Evolutionary conservation across 2,113 vertebrate species (phyloP).

Genomic region (Etia nguti): DNA sequence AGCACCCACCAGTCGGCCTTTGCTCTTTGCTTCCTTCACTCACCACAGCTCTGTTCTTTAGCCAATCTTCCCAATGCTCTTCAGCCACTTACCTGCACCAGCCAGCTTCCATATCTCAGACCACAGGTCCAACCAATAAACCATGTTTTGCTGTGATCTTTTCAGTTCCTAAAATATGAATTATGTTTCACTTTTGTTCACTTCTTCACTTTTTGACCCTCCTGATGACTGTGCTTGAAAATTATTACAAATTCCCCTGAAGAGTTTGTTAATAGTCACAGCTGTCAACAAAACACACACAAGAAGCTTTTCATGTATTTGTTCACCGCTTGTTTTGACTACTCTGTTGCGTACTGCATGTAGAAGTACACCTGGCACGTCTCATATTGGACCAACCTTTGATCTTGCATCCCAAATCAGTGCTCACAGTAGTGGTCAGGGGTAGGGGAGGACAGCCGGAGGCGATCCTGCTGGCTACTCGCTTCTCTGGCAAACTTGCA

Average conservation of each 20-base stretch:
- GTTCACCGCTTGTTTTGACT: not conserved
- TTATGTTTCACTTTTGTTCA: not conserved
- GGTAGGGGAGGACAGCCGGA: conserved; percentile 4
- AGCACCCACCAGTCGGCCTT: not conserved
- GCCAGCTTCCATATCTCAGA: not conserved
- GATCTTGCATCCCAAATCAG: conserved; percentile 80
- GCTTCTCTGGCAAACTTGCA: not conserved
- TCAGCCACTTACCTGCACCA: not conserved
- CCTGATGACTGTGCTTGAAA: not conserved
- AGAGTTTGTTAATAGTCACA: not conserved
- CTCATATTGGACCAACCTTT: conserved; percentile 69
- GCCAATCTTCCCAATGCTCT: not conserved
- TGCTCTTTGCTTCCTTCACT: not conserved
- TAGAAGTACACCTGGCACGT: not conserved
- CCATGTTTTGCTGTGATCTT: not conserved
- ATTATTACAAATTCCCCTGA: not conserved
- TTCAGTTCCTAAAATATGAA: not conserved
- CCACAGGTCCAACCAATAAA: not conserved
- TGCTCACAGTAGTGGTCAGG: conserved; percentile 85
- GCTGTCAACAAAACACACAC: not conserved
- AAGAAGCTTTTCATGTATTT: not conserved
- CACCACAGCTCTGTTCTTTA: not conserved
- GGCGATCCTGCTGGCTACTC: not conserved
- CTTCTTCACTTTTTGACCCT: not conserved
- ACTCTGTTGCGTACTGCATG: not conserved